Base-by-base conservation (phyloP, 2,888 invertebrate genomes). In the Octodonta nipae region DNA sequence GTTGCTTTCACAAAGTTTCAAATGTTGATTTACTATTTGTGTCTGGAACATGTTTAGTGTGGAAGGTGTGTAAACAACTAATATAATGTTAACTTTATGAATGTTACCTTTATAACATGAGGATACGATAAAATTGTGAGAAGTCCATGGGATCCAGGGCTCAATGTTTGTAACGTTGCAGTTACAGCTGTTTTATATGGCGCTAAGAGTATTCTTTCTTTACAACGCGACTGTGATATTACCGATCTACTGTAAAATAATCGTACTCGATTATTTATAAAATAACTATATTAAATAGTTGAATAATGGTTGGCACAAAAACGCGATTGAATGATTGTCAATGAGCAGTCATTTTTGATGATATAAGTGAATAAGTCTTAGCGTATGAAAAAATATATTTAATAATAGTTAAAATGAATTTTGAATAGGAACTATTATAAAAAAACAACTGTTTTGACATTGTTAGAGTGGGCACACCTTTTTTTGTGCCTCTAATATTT, bases 181-280 rank as follows among this genome's bases (percentile, higher is more conserved):
- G 60, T 60, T 60, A 59, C 60, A 60, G 60, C 60, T 59, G 53
- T 54, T 52, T n/a, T n/a, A n/a, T 52, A 44, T 47, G 48, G 51
- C 54, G 58, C 59, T 61, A 60, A 60, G 58, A 59, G 55, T 58
- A 58, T 59, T 60, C 55, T 55, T 46, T 45, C n/a, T n/a, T n/a
- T n/a, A n/a, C n/a, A n/a, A 49, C 48, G 53, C 55, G 60, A 60
- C 61, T 61, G 61, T 61, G 61, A 61, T 61, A 61, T 59, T 54
- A 47, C 46, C 53, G 52, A 55, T 55, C 54, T 54, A 53, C 49
- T 40, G 36, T 40, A 35, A 36, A 37, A 34, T 41, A 33, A 43
- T 48, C 36, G 26, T 37, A 38, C 35, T 38, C 36, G 43, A 43
- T 42, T 42, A 38, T n/a, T n/a, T n/a, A n/a, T n/a, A n/a, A n/a